These are phyloP conservation scores for Periphyllus acericola DNA, from an alignment of 2,888 invertebrate species.

Conservation along the genomic window DNA sequence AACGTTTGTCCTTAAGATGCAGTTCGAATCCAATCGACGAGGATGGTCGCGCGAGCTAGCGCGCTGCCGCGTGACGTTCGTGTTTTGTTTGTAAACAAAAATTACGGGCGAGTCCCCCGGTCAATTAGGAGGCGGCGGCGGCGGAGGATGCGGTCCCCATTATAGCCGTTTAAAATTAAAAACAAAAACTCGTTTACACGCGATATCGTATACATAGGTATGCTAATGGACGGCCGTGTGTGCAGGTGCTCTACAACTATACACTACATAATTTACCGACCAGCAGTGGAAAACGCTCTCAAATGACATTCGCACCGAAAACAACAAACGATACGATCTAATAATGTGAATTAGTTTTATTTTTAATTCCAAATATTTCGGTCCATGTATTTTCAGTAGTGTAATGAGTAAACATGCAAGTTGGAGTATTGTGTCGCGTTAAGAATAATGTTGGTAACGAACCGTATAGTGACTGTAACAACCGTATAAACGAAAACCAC, in stretches of 20 bases:
- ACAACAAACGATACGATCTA: too few species aligned
- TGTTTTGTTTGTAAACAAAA: constrained; percentile 34
- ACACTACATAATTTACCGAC: background rate
- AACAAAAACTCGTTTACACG: constrained; percentile 26
- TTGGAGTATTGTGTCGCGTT: too few species aligned
- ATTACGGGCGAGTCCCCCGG: background rate
- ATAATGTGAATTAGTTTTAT: too few species aligned
- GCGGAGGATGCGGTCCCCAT: background rate
- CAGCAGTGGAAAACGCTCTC: background rate
- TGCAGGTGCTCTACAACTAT: background rate
- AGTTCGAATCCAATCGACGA: background rate
- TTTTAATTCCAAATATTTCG: too few species aligned
- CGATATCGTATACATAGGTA: background rate
- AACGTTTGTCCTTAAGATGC: too few species aligned
- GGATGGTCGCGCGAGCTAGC: too few species aligned
- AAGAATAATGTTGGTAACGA: too few species aligned
- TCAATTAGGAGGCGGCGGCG: constrained; percentile 7
- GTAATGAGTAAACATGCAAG: too few species aligned
- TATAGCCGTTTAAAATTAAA: background rate
- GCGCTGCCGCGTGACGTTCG: background rate
- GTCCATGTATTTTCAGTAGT: too few species aligned
- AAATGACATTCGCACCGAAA: background rate
- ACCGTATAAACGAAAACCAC: too few species aligned
- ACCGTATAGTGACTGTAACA: too few species aligned
- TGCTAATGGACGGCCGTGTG: background rate